These are phyloP conservation scores for Poecilia picta DNA, from an alignment of 2,797 vertebrate genomes.

Conservation along the genomic window DNA sequence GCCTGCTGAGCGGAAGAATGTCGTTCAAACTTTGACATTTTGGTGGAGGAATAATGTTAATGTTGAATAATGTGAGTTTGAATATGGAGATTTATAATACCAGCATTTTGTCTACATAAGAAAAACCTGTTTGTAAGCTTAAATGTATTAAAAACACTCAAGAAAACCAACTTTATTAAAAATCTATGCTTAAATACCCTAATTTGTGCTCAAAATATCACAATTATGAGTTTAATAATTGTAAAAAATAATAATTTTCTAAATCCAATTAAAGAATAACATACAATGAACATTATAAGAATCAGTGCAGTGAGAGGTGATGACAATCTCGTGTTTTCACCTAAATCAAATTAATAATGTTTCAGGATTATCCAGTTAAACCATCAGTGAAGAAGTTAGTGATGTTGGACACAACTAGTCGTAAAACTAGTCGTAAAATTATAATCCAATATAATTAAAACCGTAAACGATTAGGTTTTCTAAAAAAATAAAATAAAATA, in stretches of 20 bases:
- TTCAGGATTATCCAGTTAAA: not conserved
- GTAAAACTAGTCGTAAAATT: not conserved
- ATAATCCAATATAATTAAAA: not conserved
- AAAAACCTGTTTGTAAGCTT: not conserved
- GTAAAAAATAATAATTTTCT: not conserved
- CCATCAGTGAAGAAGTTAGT: not conserved
- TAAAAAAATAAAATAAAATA: not conserved
- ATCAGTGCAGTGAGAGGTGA: not conserved
- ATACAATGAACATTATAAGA: not conserved
- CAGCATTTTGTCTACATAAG: not conserved
- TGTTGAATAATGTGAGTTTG: not conserved
- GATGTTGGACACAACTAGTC: not conserved
- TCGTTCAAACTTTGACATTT: not conserved
- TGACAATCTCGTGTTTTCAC: not conserved
- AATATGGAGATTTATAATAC: not conserved
- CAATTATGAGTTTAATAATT: not conserved
- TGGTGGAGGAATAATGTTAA: not conserved
- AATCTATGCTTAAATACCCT: not conserved
- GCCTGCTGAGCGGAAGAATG: not conserved
- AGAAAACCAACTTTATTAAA: not conserved
- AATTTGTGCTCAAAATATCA: not conserved
- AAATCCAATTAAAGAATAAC: not conserved
- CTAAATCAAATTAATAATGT: not conserved
- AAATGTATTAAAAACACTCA: not conserved
- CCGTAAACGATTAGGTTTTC: not conserved